A percentile compares a stretch with the other conserved stretches of the same genome.
phyloP scores from a whole-genome alignment of 2,113 vertebrate species.

The Coptodon bakossiorum region DNA sequence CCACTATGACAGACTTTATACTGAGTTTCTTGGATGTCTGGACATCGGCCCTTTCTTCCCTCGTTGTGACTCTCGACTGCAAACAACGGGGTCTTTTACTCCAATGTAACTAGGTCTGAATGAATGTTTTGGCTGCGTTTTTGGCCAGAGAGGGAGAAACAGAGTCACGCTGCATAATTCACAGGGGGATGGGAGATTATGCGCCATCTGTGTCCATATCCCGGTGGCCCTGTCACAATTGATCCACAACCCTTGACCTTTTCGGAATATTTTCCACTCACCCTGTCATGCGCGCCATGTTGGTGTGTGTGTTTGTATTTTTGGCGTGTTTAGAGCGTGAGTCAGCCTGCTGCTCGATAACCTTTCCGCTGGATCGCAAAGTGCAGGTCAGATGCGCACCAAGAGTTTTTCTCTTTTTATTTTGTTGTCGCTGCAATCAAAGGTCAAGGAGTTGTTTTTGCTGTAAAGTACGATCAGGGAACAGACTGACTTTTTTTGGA shows the following conservation, averaged over 20 bases:
- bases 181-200: constrained; percentile 57
- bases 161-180: constrained; percentile 50
- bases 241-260: constrained; percentile 67
- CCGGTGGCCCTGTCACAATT: constrained; percentile 56
- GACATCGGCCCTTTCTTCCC: not conserved
- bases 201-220: constrained; percentile 59
- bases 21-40: not conserved
- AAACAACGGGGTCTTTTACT: not conserved
- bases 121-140: constrained; percentile 28
- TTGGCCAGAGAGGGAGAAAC: not conserved
- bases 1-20: not conserved
- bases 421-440: constrained; percentile 28
- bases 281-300: not conserved
- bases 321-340: constrained; percentile 27
- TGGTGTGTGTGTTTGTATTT: constrained; percentile 33
- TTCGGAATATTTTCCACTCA: constrained; percentile 20
- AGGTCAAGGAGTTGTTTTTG: constrained; percentile 30
- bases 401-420: constrained; percentile 7
- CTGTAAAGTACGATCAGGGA: not conserved
- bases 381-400: constrained; percentile 16
- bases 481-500: not conserved
- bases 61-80: not conserved
- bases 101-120: constrained; percentile 15
- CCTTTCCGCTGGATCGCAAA: constrained; percentile 45
- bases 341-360: constrained; percentile 47